phyloP scores from a whole-genome alignment of 2,113 vertebrate species.

The Serilophus lunatus region DNA sequence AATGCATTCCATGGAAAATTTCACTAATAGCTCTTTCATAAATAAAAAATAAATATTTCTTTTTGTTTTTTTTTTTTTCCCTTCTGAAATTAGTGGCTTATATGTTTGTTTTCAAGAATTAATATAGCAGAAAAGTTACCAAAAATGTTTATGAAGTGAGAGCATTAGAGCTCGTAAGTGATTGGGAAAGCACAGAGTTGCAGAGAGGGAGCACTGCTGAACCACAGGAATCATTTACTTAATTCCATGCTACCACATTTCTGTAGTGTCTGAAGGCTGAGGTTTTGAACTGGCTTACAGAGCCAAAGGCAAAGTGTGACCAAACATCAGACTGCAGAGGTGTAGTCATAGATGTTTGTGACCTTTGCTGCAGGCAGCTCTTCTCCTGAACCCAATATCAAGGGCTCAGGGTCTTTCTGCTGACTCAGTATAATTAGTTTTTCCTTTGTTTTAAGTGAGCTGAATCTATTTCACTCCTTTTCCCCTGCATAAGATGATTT shows the following conservation, averaged over 20 bases:
- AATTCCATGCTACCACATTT: background rate
- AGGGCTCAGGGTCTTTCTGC: background rate
- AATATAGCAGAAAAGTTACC: background rate
- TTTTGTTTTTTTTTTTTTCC: background rate
- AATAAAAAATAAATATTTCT: background rate
- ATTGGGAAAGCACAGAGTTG: background rate
- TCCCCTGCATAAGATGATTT: background rate
- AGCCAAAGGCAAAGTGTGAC: background rate
- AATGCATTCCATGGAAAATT: background rate
- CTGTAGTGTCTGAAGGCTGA: background rate
- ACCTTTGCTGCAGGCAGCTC: background rate
- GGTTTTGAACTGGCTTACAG: background rate
- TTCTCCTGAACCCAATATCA: background rate
- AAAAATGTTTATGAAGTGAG: background rate
- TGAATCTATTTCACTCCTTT: background rate
- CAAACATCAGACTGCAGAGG: background rate
- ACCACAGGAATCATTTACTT: background rate
- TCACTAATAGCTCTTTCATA: background rate
- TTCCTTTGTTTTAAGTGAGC: background rate
- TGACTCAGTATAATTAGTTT: background rate
- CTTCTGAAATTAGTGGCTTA: background rate
- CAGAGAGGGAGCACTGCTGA: background rate
- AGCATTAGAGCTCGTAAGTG: background rate
- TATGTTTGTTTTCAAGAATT: background rate
- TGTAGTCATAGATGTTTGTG: background rate